Percentiles rank a stretch among this genome's conserved stretches.
These are phyloP conservation scores for Pollimyrus isidori DNA, from an alignment of 2,113 vertebrate species.

Conservation along the genomic window DNA sequence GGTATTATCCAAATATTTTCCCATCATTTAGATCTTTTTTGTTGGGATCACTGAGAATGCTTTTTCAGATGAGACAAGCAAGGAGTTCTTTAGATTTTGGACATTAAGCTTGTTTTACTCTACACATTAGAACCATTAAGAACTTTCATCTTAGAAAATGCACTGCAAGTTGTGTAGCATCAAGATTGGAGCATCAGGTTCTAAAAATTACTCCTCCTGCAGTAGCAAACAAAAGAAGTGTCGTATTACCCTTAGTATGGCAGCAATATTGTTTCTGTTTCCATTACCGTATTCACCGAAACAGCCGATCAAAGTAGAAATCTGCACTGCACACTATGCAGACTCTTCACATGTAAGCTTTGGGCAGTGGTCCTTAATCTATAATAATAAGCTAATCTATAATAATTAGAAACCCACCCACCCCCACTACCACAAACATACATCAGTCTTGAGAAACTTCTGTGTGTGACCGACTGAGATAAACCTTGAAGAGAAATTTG, in stretches of 20 bases:
- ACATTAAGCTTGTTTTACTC: not conserved
- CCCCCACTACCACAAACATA: not conserved
- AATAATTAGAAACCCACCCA: not conserved
- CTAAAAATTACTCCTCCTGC: not conserved
- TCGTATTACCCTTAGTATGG: not conserved
- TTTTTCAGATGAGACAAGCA: not conserved
- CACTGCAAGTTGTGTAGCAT: not conserved
- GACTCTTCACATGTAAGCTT: not conserved
- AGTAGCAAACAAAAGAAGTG: not conserved
- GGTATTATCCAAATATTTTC: not conserved
- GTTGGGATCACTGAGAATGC: not conserved
- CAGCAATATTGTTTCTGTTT: not conserved
- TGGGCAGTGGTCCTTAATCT: not conserved
- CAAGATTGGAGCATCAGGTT: not conserved
- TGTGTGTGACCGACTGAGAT: not conserved
- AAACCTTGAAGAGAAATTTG: slow-evolving; percentile 22
- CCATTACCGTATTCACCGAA: not conserved
- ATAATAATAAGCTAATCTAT: not conserved
- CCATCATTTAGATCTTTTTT: not conserved
- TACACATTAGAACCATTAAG: not conserved
- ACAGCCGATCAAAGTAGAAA: not conserved
- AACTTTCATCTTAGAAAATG: not conserved
- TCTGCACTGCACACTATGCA: not conserved
- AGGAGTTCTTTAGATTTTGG: not conserved
- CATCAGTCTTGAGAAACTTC: not conserved